phyloP scores from a whole-genome alignment of 2,797 vertebrate genomes.

The Pangasius sanitwongsei region DNA sequence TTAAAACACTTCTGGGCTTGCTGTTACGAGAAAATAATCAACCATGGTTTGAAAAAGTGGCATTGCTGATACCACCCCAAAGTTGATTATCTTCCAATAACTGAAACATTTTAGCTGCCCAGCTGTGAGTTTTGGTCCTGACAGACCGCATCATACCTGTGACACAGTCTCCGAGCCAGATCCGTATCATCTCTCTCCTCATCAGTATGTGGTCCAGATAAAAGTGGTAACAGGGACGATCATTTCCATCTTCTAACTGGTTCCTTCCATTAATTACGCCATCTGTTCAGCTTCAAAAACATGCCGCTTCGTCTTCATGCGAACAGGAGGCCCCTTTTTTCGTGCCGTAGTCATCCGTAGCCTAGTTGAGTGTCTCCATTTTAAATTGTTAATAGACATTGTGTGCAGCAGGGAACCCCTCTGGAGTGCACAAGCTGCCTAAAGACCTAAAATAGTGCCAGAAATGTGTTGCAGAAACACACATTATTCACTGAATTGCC shows the following conservation, averaged over 20 bases:
- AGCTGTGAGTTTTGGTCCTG: not conserved
- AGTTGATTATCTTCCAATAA: not conserved
- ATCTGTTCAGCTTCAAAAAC: constrained; percentile 51
- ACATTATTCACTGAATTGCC: constrained; percentile 68
- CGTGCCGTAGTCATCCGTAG: constrained; percentile 59
- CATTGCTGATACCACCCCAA: not conserved
- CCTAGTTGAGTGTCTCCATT: constrained; percentile 71
- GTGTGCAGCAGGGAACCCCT: constrained; percentile 70
- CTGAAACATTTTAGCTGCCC: not conserved
- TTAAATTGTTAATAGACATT: constrained; percentile 79
- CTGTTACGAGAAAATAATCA: not conserved
- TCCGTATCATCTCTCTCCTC: not conserved
- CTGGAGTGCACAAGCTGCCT: constrained; percentile 65
- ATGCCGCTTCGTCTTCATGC: constrained; percentile 26
- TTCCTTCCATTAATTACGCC: constrained; percentile 44
- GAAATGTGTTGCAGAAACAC: constrained; percentile 56
- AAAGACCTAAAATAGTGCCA: constrained; percentile 70
- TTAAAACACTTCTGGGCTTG: not conserved
- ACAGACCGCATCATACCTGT: not conserved
- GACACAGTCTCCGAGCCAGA: not conserved
- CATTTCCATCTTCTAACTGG: constrained; percentile 29
- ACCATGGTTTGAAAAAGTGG: not conserved
- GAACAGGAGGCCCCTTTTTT: constrained; percentile 40
- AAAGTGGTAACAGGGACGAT: not conserved
- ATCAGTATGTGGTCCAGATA: not conserved